Evolutionary conservation across 2,113 vertebrate species (phyloP), one percentile per base, ranked within the genome.

Genomic region (Oreochromis niloticus): DNA sequence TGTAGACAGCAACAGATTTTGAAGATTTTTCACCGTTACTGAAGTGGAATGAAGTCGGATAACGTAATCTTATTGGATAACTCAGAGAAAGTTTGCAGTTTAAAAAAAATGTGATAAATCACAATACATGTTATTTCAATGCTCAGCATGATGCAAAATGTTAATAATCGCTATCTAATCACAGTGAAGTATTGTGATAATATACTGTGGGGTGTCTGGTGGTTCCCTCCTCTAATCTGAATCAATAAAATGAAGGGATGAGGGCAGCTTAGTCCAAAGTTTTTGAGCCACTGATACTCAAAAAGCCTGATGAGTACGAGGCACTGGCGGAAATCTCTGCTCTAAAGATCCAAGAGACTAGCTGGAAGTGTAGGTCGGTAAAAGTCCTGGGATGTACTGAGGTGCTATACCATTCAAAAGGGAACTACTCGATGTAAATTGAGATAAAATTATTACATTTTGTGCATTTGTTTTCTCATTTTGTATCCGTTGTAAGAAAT

Each of bases 231-330:
- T 66, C 34, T 66, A 66, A 66, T 43, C 66, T 16, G 5, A 71
- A 43, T 71, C 66, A 71, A 24, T 71, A 0, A 71, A 71, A 43
- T 71, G 39, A 73, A 73, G 22, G 5, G 22, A 0, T 73, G 22
- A 73, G 0, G 2, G 66, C 39, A 27, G 39, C 22, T 73, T 1
- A 73, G 39, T 27, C 39, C n/a, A 43, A 41, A 9, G 66, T 3
- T 43, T 71, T 43, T 41, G 39, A 71, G 36, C n/a, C 36, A 24
- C 12, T 71, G 0, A 41, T 41, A 71, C 63, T 9, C 1, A 0
- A 71, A 41, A 71, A 43, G n/a, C 66, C n/a, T 16, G 39, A 71
- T 71, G 0, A 71, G 66, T 71, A 43, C 1, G 0, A 66, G 4
- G 63, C 11, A 41, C 19, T 6, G 1, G 63, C 34, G 0, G 34